Percentiles rank a stretch among this genome's conserved stretches.
Conservation (phyloP, 2,797 vertebrate species). For the Clarias fuscus region DNA sequence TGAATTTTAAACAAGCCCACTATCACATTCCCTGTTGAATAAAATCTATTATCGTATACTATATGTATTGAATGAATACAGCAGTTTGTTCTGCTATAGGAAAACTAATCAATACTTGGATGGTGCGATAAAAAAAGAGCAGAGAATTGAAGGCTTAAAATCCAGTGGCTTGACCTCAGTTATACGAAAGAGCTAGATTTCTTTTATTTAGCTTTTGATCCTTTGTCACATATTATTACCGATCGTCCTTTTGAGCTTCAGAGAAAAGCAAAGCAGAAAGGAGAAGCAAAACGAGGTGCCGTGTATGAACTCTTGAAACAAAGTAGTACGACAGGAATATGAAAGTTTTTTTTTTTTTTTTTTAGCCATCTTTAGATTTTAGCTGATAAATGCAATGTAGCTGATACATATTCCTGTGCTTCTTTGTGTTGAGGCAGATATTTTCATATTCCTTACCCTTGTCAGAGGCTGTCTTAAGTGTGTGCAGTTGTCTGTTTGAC, state of each 20-base stretch:
- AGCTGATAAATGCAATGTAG: slow-evolving; percentile 6
- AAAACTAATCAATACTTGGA: no score
- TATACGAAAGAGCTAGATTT: slow-evolving; percentile 60
- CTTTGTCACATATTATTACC: slow-evolving; percentile 53
- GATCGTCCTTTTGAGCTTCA: slow-evolving; percentile 50
- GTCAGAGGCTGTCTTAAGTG: neutral
- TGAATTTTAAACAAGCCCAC: neutral
- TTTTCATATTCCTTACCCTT: neutral
- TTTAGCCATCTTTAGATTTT: slow-evolving; percentile 22
- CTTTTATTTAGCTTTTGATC: slow-evolving; percentile 60
- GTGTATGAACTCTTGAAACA: slow-evolving; percentile 43
- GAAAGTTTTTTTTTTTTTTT: slow-evolving; percentile 32
- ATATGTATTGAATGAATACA: neutral
- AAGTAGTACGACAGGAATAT: slow-evolving; percentile 35
- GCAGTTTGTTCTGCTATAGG: neutral
- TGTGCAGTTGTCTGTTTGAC: neutral
- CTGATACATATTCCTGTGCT: slow-evolving; percentile 4
- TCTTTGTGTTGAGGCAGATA: neutral
- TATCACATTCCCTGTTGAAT: neutral
- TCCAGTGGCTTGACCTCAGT: slow-evolving; percentile 46
- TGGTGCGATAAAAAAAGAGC: neutral
- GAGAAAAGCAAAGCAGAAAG: slow-evolving; percentile 50
- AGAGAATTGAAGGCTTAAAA: slow-evolving; percentile 35
- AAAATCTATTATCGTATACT: neutral
- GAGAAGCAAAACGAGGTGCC: slow-evolving; percentile 40